Base-by-base conservation (phyloP, 2,113 vertebrate species). In the Raja brachyura region DNA sequence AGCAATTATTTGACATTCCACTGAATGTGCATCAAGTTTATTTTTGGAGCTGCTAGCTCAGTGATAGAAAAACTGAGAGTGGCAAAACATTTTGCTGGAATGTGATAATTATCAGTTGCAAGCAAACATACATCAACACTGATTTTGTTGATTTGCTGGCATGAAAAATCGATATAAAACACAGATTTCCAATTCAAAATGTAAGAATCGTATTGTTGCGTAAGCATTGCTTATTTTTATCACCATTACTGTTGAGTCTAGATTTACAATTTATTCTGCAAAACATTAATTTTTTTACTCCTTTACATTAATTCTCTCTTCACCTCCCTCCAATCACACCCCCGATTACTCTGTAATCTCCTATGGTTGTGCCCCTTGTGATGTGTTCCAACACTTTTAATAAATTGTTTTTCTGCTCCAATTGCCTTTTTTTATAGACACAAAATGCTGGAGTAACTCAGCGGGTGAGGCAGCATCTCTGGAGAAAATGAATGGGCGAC, bases 1-100 rank as follows among this genome's bases (percentile, higher is more conserved):
- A 63, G 83, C 83, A 88, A 88, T 88, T 88, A 88, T 88, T 88
- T 88, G 56, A n/a, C 83, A 88, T 88, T 88, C 83, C 83, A 63
- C 83, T 66, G n/a, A 77, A 77, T 77, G 83, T 88, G 83, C 59
- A 31, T 63, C 61, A n/a, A n/a, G 83, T 63, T 66, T 88, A 88
- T 88, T 88, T 88, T 66, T 56, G 83, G 83, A 88, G 59, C 59
- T 88, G 83, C 25, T 88, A 88, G 31, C 83, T 63, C 59, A 63
- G 59, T 63, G 56, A 63, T 88, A 63, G 59, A 88, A 88, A 63
- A 88, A 31, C 83, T 88, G 56, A 86, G 54, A 61, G 54, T 86
- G 7, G 81, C 54, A 86, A 86, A 86, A 86, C 59, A 61, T 61
- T 11, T 54, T 86, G 81, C 56, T 88, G 83, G 83, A 88, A 88